Percentiles rank a stretch among this genome's conserved stretches.
phyloP scores from a whole-genome alignment of 2,113 vertebrate genomes.

The Gopherus flavomarginatus region DNA sequence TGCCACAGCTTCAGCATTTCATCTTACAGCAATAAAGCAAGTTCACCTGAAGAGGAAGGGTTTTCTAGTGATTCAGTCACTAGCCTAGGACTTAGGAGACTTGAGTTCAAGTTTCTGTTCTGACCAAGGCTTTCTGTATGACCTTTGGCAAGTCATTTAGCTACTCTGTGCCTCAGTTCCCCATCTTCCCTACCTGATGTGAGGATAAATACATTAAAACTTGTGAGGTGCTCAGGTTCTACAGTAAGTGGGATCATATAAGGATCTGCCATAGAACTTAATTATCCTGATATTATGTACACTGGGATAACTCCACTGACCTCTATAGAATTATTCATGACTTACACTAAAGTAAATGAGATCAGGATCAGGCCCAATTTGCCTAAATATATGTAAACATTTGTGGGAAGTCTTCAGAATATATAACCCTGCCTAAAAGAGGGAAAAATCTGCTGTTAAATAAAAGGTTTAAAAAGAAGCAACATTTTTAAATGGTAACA shows the following conservation, averaged over 20 bases:
- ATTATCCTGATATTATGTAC: not conserved
- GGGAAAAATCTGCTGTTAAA: not conserved
- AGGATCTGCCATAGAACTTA: not conserved
- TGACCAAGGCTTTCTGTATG: not conserved
- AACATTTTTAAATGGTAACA: constrained; percentile 46
- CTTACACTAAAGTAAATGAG: not conserved
- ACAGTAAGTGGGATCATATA: not conserved
- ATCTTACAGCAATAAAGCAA: too few species aligned
- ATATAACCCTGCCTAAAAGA: not conserved
- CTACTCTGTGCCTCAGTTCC: not conserved
- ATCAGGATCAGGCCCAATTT: not conserved
- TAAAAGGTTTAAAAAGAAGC: constrained; percentile 20
- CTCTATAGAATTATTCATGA: not conserved
- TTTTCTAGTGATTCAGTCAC: too few species aligned
- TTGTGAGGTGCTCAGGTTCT: not conserved
- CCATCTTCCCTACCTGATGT: not conserved
- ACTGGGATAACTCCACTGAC: not conserved
- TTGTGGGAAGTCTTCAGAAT: not conserved
- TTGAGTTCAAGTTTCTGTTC: not conserved
- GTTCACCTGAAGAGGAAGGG: too few species aligned
- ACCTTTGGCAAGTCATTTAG: not conserved
- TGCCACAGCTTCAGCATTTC: too few species aligned
- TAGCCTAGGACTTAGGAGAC: not conserved
- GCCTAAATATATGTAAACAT: not conserved
- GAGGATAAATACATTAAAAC: not conserved